Base-by-base conservation (phyloP, 2,113 vertebrate species). In the Lutjanus erythropterus region DNA sequence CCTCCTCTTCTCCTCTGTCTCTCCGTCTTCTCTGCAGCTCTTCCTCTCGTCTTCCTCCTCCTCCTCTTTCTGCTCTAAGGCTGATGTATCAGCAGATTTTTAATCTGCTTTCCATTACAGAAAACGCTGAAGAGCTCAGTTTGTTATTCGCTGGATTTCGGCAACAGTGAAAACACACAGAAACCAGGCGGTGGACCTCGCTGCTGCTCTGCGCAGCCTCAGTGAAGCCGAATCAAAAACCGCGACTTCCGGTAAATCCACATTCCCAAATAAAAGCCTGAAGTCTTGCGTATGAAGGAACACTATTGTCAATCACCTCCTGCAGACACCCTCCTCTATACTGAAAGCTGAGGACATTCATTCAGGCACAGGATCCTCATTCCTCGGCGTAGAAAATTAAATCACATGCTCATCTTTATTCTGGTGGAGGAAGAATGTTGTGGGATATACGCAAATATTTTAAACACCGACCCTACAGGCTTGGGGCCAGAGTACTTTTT, bases 121-220 rank as follows among this genome's bases (percentile, higher is more conserved):
- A 47, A 58, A 18, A 71, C 44, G 3, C 19, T 0, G 21, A 2
- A 47, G 7, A 29, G 6, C 27, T 29, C 4, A 14, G 68, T 35
- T 61, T 55, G 27, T 23, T 69, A 12, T 39, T 61, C 8, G 31
- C 27, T 58, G 7, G 44, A 33, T 41, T 56, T 4, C 21, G 82
- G 73, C 58, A 82, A 80, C 79, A 86, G 65, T 67, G 8, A 10
- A 39, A 35, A 11, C 69, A 71, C 72, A 65, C 69, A 64, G 67
- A 14, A 29, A 21, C 25, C 81, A 91, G 84, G 55, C 86, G 78
- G 35, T 29, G 77, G 25, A 76, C 69, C 72, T 68, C n/a, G 46
- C 69, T 49, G 58, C 75, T 49, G 58, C 75, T 72, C 61, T 82
- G 83, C 82, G 86, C 88, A 89, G 84, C 25, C 84, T 5, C 88